Base-by-base conservation (phyloP, 2,888 invertebrate species). In the Hanleya hanleyi region DNA sequence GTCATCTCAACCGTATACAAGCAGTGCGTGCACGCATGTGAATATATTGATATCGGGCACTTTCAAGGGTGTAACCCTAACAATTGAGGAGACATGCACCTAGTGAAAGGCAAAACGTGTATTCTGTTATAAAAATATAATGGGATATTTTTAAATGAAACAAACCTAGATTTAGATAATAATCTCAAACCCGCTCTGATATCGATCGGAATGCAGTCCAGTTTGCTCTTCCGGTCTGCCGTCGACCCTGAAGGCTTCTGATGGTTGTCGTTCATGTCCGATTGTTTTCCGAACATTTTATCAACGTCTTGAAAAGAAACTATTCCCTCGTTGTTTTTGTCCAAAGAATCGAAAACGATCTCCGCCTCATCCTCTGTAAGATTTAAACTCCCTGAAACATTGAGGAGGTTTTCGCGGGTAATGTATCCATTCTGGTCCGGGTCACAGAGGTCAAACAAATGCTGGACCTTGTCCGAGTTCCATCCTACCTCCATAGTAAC, bases 291-390 rank as follows among this genome's bases (percentile, higher is more conserved):
- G 4, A 57, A 15, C 57, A 57, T 57, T 15, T 26, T 57, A 9
- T 57, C 57, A 38, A 74, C 41, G 32, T 85, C 81, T n/a, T 77
- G 62, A 50, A 77, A 69, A n/a, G 80, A 81, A 32, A 86, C 80
- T 18, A 80, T 70, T n/a, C 84, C 85, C 64, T 86, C 85, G n/a
- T 81, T 80, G 62, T 85, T 82, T 47, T 77, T 81, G 67, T 86
- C 86, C 26, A 86, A 69, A 18, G 83, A 83, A 2, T 74, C 62
- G 70, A 86, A 85, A 32, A 85, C 81, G 26, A 84, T 81, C 35
- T 85, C 84, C 36, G 84, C 70, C 49, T 86, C 86, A 7, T 82
- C 74, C 0, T 78, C 72, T 7, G 82, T 78, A 9, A 85, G 75
- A 69, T 81, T 81, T 36, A 85, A 67, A 47, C 79, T 78, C 26